Evolutionary conservation across 2,888 invertebrate genomes (phyloP).

Genomic region (Monochamus alternatus): DNA sequence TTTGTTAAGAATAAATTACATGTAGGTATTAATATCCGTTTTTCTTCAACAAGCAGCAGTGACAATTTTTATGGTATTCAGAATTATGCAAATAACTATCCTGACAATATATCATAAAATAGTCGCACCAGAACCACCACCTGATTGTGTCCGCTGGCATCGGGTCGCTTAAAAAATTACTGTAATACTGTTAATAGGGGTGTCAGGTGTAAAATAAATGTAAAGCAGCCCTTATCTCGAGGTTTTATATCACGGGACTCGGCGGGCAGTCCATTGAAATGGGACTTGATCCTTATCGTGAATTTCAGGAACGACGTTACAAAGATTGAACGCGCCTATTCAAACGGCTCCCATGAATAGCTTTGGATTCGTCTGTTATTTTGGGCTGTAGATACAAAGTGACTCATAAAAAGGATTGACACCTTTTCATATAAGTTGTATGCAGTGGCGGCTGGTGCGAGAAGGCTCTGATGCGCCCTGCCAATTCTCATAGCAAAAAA

Average conservation of each 20-base stretch:
- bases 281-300: constrained; percentile 58
- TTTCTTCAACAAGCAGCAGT: neutral
- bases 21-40: too few species aligned
- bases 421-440: too few species aligned
- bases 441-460: too few species aligned
- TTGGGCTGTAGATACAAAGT: constrained; percentile 7
- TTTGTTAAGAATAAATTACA: too few species aligned
- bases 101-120: constrained; percentile 12
- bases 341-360: constrained; percentile 36
- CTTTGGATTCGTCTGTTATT: constrained; percentile 22
- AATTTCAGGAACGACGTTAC: constrained; percentile 44
- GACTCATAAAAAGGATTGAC: too few species aligned
- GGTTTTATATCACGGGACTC: constrained; percentile 55
- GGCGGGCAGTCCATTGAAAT: constrained; percentile 59
- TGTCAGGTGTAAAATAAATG: constrained; percentile 61
- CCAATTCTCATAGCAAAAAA: too few species aligned
- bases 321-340: constrained; percentile 53
- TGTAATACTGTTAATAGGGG: constrained; percentile 55
- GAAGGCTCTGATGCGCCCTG: too few species aligned
- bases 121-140: constrained; percentile 5
- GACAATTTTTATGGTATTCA: neutral
- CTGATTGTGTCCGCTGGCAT: constrained; percentile 38
- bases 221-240: constrained; percentile 59
- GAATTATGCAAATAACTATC: neutral
- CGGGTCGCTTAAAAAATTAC: constrained; percentile 51